Conservation (phyloP, 2,797 vertebrate species). For the Halcyon chelicuti region DNA sequence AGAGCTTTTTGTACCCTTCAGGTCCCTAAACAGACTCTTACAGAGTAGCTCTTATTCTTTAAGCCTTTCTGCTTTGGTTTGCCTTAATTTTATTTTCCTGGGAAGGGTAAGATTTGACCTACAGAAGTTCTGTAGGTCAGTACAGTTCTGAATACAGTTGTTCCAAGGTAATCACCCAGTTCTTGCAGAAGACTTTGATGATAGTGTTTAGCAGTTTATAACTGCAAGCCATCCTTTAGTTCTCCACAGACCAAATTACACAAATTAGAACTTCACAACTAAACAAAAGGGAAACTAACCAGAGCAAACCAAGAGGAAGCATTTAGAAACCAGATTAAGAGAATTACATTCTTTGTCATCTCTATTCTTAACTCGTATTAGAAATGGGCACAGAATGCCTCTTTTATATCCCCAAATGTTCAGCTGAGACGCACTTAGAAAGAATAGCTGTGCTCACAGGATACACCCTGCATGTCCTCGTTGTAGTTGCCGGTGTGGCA, state of each 20-base stretch:
- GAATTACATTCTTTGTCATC: neutral
- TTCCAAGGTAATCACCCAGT: neutral
- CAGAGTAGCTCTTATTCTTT: neutral
- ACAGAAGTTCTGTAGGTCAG: neutral
- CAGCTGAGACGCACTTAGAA: neutral
- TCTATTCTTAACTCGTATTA: neutral
- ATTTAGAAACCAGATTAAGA: neutral
- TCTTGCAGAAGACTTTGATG: neutral
- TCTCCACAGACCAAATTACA: neutral
- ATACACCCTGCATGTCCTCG: neutral
- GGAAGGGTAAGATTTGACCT: neutral
- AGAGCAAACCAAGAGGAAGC: neutral
- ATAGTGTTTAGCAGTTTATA: neutral
- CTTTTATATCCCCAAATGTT: constrained; percentile 12
- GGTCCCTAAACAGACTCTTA: neutral
- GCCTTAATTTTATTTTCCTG: neutral
- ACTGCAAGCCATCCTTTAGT: neutral
- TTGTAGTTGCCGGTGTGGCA: constrained; percentile 5
- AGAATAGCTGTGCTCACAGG: neutral
- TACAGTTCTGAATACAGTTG: neutral
- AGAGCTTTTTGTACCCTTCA: neutral
- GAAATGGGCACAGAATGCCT: neutral
- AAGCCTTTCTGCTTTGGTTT: neutral
- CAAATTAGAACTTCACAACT: neutral
- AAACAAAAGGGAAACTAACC: neutral